phyloP scores from a whole-genome alignment of 2,888 invertebrate genomes.

The Cephus rjabovi region DNA sequence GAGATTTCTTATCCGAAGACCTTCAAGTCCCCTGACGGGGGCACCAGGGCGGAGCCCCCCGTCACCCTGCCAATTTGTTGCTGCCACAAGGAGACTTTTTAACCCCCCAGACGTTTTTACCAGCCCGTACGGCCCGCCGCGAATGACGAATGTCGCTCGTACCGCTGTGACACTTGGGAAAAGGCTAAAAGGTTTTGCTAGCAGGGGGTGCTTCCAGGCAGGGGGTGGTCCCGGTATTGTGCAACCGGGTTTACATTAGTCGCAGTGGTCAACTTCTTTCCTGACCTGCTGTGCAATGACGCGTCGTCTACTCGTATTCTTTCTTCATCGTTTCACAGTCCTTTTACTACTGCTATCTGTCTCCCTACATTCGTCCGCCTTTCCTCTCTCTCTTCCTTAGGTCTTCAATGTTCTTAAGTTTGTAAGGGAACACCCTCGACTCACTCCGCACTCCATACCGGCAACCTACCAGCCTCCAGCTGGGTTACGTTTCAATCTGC shows the following conservation, averaged over 20 bases:
- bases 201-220: constrained; percentile 46
- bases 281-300: constrained; percentile 20
- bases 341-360: constrained; percentile 16
- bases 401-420: background rate
- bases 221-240: constrained; percentile 41
- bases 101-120: constrained; percentile 14
- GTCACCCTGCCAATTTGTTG: constrained; percentile 43
- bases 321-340: constrained; percentile 8
- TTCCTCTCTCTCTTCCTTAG: constrained; percentile 12
- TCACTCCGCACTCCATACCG: constrained; percentile 4
- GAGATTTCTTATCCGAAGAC: constrained; percentile 18
- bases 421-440: constrained; percentile 14
- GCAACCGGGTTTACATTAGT: constrained; percentile 39
- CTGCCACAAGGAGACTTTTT: constrained; percentile 31
- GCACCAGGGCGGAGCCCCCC: constrained; percentile 31
- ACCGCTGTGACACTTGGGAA: constrained; percentile 31
- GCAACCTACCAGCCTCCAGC: constrained; percentile 9
- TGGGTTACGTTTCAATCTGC: constrained; percentile 40
- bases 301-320: constrained; percentile 20
- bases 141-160: constrained; percentile 22
- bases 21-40: constrained; percentile 32
- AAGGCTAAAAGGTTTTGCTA: constrained; percentile 53
- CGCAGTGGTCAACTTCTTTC: constrained; percentile 32
- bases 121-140: background rate
- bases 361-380: constrained; percentile 16